Percentiles rank a stretch among this genome's conserved stretches.
These are phyloP conservation scores for Diphyllodes magnificus DNA, from an alignment of 2,113 vertebrate genomes.

Conservation along the genomic window DNA sequence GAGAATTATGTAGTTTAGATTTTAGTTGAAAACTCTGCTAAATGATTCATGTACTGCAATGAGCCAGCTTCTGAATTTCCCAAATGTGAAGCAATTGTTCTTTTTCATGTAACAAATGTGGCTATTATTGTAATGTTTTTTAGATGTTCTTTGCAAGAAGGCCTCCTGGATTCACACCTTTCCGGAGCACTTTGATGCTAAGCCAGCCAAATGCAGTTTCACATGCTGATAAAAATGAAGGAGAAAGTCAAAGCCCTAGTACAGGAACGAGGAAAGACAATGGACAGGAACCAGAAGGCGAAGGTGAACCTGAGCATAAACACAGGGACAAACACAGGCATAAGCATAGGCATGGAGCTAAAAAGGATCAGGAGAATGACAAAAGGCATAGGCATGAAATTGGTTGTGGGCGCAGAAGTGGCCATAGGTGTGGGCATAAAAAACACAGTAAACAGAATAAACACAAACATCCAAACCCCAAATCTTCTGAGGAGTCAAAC, in stretches of 20 bases:
- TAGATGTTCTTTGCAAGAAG: not conserved
- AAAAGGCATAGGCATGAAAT: not conserved
- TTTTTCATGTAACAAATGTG: not conserved
- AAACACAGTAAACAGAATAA: not conserved
- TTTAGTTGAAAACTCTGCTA: not conserved
- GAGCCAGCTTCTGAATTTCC: not conserved
- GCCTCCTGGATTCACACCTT: slow-evolving; percentile 73
- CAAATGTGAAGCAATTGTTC: not conserved
- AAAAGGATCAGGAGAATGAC: not conserved
- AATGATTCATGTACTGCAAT: not conserved
- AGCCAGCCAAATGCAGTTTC: not conserved
- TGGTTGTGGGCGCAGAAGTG: not conserved
- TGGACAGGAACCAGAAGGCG: not conserved
- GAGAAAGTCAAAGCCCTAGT: not conserved
- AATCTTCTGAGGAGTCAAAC: slow-evolving; percentile 69
- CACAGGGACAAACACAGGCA: not conserved
- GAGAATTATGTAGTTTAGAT: not conserved
- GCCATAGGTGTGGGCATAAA: slow-evolving; percentile 18
- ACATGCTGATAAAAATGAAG: not conserved
- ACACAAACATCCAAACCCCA: not conserved
- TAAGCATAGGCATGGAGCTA: not conserved
- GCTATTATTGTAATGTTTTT: not conserved
- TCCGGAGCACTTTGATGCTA: not conserved
- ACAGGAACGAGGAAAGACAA: not conserved
- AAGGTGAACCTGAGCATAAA: not conserved